Evolutionary conservation across 2,113 vertebrate genomes (phyloP).

Genomic region (Rhizomys pruinosus): DNA sequence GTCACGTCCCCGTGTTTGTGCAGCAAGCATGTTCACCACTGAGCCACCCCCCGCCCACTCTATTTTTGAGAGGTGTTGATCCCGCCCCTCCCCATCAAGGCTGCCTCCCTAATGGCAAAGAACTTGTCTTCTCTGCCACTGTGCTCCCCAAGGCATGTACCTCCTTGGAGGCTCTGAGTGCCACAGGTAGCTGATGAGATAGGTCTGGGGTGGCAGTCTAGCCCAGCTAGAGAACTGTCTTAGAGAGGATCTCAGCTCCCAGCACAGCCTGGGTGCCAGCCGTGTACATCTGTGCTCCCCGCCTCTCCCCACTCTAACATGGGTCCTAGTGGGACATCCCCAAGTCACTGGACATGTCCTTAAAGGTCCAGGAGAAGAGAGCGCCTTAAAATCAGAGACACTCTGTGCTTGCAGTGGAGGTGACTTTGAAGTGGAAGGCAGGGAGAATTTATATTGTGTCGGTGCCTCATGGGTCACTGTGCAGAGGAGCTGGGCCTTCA

Average conservation of each 20-base stretch:
- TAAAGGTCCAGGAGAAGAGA: neutral
- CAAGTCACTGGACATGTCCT: neutral
- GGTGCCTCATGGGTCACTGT: neutral
- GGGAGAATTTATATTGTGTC: no score
- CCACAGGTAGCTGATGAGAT: neutral
- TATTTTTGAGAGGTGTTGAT: neutral
- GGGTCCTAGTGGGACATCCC: neutral
- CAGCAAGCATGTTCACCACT: neutral
- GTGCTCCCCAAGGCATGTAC: accelerated
- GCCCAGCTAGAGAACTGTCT: neutral
- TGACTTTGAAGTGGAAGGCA: neutral
- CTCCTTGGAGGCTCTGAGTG: neutral
- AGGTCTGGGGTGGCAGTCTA: accelerated
- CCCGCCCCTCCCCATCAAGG: neutral
- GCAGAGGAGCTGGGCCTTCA: neutral
- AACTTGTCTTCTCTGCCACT: no score
- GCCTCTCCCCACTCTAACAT: neutral
- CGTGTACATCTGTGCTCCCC: no score
- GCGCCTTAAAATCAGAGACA: neutral
- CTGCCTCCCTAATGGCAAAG: neutral
- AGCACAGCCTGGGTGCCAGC: neutral
- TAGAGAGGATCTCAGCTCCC: neutral
- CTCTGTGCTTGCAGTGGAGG: neutral
- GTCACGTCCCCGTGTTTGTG: neutral
- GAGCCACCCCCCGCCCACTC: neutral